phyloP scores from a whole-genome alignment of 2,888 invertebrate species.

The Trichogramma evanescens region DNA sequence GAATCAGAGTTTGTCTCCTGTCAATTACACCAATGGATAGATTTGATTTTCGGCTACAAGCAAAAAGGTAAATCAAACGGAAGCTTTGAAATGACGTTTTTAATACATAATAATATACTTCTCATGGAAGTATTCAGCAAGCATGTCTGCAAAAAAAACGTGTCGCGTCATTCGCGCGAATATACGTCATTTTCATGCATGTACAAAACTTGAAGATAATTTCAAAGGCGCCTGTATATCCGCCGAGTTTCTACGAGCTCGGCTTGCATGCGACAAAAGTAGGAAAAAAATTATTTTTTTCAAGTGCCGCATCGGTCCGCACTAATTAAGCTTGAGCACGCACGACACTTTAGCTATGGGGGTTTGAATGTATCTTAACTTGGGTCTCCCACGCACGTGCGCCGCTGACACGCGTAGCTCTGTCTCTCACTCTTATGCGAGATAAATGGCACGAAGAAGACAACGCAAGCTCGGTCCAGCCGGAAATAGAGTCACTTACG shows the following conservation, averaged over 20 bases:
- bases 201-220: too few species aligned
- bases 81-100: too few species aligned
- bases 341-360: conserved; percentile 33
- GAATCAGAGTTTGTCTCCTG: conserved; percentile 99
- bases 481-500: conserved; percentile 26
- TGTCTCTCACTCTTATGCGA: background rate
- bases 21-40: conserved; percentile 99
- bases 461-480: conserved; percentile 5
- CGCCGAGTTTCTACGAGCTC: conserved; percentile 43
- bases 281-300: conserved; percentile 47
- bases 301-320: conserved; percentile 34
- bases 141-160: too few species aligned
- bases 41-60: conserved; percentile 98
- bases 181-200: too few species aligned
- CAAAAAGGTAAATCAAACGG: conserved; percentile 67
- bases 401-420: conserved; percentile 25
- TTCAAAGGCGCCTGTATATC: conserved; percentile 44
- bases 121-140: too few species aligned
- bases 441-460: background rate
- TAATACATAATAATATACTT: too few species aligned
- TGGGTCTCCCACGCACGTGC: conserved; percentile 34
- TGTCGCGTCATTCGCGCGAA: too few species aligned
- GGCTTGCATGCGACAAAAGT: conserved; percentile 24
- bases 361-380: too few species aligned
- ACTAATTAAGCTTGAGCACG: conserved; percentile 44